Base-by-base conservation (phyloP, 1,140 invertebrate genomes). In the Chymomyza costata region DNA sequence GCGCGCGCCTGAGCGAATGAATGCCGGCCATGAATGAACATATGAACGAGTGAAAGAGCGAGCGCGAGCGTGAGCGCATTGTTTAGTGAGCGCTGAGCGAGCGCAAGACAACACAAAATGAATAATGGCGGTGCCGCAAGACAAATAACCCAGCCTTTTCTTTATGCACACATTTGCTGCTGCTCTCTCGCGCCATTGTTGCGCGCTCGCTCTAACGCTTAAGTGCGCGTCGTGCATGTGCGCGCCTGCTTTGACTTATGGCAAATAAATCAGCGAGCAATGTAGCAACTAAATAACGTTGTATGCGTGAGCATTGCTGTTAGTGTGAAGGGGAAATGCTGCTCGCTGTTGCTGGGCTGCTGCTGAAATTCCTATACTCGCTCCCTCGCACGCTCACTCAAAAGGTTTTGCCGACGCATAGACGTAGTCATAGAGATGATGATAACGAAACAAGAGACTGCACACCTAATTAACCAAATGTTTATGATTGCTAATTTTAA, bases 81-180 rank as follows among this genome's bases (percentile, higher is more conserved):
- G 10, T 5, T 5, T 28, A 32, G 14, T 50, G 15, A 37, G 48
- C 47, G 53, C 59, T 13, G 54, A 55, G 58, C 43, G 55, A 48
- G 39, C 37, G 50, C 43, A 45, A 45, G 50, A 53, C 39, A 28
- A 35, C 25, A 21, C 49, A 67, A 17, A 80, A 80, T 84, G 82
- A 84, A 82, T 84, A 84, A 84, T 84, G 82, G 82, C 76, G 64
- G 61, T 78, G 73, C 74, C 70, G 69, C 57, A 84, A 84, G 82
- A 84, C 82, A 84, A 84, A 84, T 80, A 80, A 80, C 73, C 73
- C 74, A 80, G 74, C 74, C 74, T 78, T 66, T 65, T 80, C 65
- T 66, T 73, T 55, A 57, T 48, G 40, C 46, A n/a, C 30, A 39
- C 37, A n/a, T n/a, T 44, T 34, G 31, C 47, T 44, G n/a, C n/a